Evolutionary conservation across 2,888 invertebrate genomes (phyloP), one percentile per base, ranked within the genome.

Genomic region (Polyommatus icarus): DNA sequence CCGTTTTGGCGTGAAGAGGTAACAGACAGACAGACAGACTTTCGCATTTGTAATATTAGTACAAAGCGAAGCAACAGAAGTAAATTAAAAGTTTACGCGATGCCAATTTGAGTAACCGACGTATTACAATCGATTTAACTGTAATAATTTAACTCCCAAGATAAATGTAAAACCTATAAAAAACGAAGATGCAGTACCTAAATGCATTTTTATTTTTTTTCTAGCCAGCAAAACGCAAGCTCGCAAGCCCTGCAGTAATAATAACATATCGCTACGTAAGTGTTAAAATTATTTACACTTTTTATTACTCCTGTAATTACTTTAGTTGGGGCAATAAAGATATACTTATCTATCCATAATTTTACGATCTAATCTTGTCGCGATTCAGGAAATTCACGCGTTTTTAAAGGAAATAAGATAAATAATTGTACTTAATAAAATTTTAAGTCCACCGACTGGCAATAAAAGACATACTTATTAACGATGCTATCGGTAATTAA

Each of bases 341-440:
- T 67, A 67, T 29, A 67, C 67, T 32, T 67, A 67, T 29, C 67
- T 67, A 32, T 32, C 29, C 15, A 67, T 67, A 15, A 67, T 67
- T 67, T 5, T 5, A 67, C 67, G 29, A 29, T 24, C 29, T 15
- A 32, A 67, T 67, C 15, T 32, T 15, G 67, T 29, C 12, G 67
- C 67, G 29, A 67, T 67, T 32, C 29, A 32, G 29, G 15, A 67
- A 67, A 32, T 67, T 67, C 29, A 29, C 29, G 29, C 18, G 67
- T 67, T 29, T 67, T 67, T 12, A 67, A 32, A 29, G 67, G 29
- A 32, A 67, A 67, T 32, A 61, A 24, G 10, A 12, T 12, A 67
- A 29, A 67, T 67, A 24, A 29, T 12, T 0, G 20, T 7, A n/a
- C n/a, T n/a, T n/a, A 40, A 46, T 8, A 29, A 67, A 29, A 8